These are phyloP conservation scores for Trinorchestia longiramus DNA, from an alignment of 1,140 invertebrate species.

Conservation along the genomic window DNA sequence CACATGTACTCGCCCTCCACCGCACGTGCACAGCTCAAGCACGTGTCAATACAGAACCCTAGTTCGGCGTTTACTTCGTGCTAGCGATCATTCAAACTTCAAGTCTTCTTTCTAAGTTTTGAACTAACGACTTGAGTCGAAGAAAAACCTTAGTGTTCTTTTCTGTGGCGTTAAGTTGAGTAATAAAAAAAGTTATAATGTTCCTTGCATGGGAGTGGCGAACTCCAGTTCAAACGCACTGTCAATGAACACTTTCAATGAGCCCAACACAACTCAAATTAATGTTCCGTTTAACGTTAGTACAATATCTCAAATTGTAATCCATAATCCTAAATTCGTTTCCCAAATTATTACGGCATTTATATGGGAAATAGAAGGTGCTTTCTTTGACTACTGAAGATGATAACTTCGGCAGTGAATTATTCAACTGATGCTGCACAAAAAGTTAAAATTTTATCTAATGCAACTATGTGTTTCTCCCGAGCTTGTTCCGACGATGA, in stretches of 20 bases:
- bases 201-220: not conserved
- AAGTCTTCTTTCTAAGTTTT: slow-evolving; percentile 13
- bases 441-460: not conserved
- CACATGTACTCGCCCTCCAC: not conserved
- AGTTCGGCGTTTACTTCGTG: not conserved
- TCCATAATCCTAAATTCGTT: not conserved
- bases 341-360: not conserved
- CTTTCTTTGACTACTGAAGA: not conserved
- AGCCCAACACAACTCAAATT: not conserved
- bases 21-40: not conserved
- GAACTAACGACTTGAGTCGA: slow-evolving; percentile 43
- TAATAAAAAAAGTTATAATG: not conserved
- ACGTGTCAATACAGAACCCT: not conserved
- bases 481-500: not conserved
- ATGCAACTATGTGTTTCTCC: not conserved
- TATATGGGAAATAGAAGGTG: not conserved
- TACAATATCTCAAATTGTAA: not conserved
- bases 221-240: not conserved
- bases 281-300: not conserved
- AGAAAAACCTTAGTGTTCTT: not conserved
- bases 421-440: not conserved
- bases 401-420: not conserved
- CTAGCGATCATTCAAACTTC: slow-evolving; percentile 6
- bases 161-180: slow-evolving; percentile 19
- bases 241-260: not conserved